A percentile compares a stretch with the other conserved stretches of the same genome.
phyloP scores from a whole-genome alignment of 2,113 vertebrate genomes.

The Pomatostomus ruficeps region DNA sequence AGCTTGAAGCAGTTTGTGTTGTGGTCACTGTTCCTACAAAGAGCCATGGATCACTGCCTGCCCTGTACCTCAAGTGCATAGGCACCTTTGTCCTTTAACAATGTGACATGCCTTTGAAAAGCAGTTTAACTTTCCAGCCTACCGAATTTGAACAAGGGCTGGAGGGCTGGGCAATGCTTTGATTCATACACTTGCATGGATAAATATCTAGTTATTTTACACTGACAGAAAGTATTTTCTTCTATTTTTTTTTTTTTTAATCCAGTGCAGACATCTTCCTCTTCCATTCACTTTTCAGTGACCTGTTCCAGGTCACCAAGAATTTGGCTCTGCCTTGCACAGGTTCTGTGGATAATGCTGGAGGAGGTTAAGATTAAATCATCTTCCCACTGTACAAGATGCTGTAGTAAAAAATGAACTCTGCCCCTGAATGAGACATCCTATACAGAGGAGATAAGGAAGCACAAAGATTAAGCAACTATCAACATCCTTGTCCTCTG shows the following conservation, averaged over 20 bases:
- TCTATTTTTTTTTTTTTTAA: not conserved
- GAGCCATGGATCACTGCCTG: not conserved
- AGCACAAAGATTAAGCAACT: not conserved
- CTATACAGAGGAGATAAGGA: not conserved
- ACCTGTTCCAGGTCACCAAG: not conserved
- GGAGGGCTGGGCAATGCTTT: not conserved
- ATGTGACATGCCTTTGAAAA: conserved; percentile 25
- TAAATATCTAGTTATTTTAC: not conserved
- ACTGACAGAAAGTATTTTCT: not conserved
- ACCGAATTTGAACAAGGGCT: conserved; percentile 1
- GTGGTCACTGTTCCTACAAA: not conserved
- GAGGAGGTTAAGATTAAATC: not conserved
- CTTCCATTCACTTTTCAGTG: not conserved
- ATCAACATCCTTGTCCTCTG: not conserved
- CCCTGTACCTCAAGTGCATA: not conserved
- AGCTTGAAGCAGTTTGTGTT: not conserved
- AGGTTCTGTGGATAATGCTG: not conserved
- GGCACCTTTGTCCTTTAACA: conserved; percentile 34
- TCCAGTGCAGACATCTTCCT: not conserved
- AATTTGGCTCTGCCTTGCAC: not conserved
- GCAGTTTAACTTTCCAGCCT: not conserved
- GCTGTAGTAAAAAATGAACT: not conserved
- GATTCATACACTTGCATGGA: not conserved
- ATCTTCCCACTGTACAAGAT: not conserved
- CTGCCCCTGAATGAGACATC: not conserved